Evolutionary conservation across 2,888 invertebrate species (phyloP).

Genomic region (Pelosia muscerda): DNA sequence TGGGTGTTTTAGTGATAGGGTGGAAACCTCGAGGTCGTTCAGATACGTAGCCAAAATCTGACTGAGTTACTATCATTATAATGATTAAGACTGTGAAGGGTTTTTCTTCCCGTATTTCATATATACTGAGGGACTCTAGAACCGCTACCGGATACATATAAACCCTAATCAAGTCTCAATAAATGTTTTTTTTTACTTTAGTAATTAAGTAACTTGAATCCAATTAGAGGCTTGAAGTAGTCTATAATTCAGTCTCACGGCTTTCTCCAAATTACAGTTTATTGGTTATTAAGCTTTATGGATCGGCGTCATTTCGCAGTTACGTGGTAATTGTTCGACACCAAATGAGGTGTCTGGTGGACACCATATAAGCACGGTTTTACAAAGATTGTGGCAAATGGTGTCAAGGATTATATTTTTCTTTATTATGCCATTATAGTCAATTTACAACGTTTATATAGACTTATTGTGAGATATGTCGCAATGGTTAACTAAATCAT

Average conservation of each 20-base stretch:
- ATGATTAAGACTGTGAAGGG: no score
- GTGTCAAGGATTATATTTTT: conserved; percentile 26
- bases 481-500: not conserved
- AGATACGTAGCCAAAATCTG: no score
- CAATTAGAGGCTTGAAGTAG: conserved; percentile 48
- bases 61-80: no score
- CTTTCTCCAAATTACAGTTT: conserved; percentile 53
- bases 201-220: conserved; percentile 45
- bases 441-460: conserved; percentile 3
- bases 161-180: conserved; percentile 1
- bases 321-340: conserved; percentile 48
- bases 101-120: no score
- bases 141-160: not conserved
- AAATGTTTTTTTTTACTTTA: conserved; percentile 12
- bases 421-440: conserved; percentile 19
- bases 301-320: conserved; percentile 41
- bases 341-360: conserved; percentile 22
- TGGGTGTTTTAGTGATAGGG: no score
- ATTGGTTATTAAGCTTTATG: conserved; percentile 49
- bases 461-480: conserved; percentile 3
- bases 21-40: no score
- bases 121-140: no score
- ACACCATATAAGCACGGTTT: conserved; percentile 20
- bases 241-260: conserved; percentile 35
- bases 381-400: conserved; percentile 10